Base-by-base conservation (phyloP, 2,113 vertebrate species). In the Clarias magur region DNA sequence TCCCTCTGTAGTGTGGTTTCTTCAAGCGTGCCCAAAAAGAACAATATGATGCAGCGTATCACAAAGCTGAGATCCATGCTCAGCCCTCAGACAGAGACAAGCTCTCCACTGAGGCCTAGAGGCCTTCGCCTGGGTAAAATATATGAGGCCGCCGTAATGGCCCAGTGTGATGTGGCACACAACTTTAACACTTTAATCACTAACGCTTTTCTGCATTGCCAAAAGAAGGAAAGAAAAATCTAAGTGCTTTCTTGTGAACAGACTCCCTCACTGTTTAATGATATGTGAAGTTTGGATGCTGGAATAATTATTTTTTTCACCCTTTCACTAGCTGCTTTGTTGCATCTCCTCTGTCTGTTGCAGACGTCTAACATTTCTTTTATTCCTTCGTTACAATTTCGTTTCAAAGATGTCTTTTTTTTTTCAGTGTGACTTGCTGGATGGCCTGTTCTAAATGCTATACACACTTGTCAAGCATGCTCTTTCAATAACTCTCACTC, bases 1-100 rank as follows among this genome's bases (percentile, higher is more conserved):
- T 97, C 97, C 96, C 94, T 96, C 88, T 96, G 92, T 97, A 99
- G 98, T 99, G 98, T 94, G 98, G 98, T 94, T 99, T 99, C 97
- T 99, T 99, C 98, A 99, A 97, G 97, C 97, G 97, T 96, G 94
- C 95, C 95, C 95, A 97, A 94, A 98, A 97, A 98, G 96, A 97
- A 95, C 96, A 98, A 91, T 97, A 95, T 76, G 96, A 99, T 94
- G 96, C 98, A 91, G 96, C 97, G 83, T 99, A 97, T 96, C 98
- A 99, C 94, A 99, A 98, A 96, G 98, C 98, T 96, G 96, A 99
- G 96, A 98, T 99, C 97, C 97, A 97, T 95, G 94, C 97, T 97
- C 97, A 99, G 97, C 97, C 97, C 1, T 99, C 98, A 97, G 98
- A 99, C 96, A 99, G 98, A 97, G 97, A 99, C 93, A 97, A 97